phyloP scores from a whole-genome alignment of 2,797 vertebrate genomes.

The Scarus forsteni region DNA sequence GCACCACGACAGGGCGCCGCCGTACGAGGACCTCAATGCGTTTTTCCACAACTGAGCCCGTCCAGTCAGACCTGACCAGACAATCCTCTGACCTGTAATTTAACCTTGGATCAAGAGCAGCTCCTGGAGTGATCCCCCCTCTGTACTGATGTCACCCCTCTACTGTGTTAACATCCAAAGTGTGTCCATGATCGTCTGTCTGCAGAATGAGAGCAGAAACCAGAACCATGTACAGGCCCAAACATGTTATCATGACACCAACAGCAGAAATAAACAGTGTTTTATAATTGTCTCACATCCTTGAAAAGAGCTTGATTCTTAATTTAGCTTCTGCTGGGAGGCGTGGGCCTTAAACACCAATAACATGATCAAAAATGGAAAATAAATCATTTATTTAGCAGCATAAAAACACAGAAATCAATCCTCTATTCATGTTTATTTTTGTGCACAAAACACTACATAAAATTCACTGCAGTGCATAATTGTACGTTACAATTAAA shows the following conservation, averaged over 20 bases:
- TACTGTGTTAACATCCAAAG: conserved; percentile 74
- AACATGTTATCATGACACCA: conserved; percentile 66
- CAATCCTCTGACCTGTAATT: conserved; percentile 64
- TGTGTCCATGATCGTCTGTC: conserved; percentile 78
- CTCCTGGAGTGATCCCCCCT: conserved; percentile 47
- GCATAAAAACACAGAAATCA: too few relatives aligned
- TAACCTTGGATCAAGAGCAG: conserved; percentile 46
- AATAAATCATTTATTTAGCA: too few relatives aligned
- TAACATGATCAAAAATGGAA: neutral
- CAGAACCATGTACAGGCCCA: conserved; percentile 72
- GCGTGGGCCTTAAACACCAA: neutral
- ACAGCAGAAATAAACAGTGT: conserved; percentile 72
- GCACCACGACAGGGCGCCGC: conserved; percentile 92
- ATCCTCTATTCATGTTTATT: too few relatives aligned
- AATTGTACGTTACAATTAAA: too few relatives aligned
- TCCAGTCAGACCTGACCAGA: conserved; percentile 50
- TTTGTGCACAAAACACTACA: too few relatives aligned
- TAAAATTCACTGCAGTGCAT: too few relatives aligned
- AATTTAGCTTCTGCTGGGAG: neutral
- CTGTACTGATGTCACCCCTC: conserved; percentile 77
- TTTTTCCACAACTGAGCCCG: conserved; percentile 94
- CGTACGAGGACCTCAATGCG: conserved; percentile 96
- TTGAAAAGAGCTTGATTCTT: conserved; percentile 47
- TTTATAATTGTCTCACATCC: conserved; percentile 79
- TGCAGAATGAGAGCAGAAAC: conserved; percentile 75